A percentile compares a stretch with the other conserved stretches of the same genome.
These are phyloP conservation scores for Timema podura DNA, from an alignment of 2,888 invertebrate species.

Conservation along the genomic window DNA sequence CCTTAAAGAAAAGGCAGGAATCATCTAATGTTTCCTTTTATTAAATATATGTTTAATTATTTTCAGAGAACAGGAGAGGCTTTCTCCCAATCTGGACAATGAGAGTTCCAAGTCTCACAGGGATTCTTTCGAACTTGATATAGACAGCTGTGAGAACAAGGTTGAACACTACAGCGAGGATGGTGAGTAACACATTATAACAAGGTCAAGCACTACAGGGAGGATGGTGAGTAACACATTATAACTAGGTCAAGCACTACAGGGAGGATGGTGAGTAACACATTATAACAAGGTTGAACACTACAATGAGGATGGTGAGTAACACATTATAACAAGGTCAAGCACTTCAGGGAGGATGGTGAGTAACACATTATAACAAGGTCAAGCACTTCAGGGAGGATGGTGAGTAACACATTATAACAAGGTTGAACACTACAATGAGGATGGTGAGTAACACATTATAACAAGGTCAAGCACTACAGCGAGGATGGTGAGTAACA, in stretches of 20 bases:
- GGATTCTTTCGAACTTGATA: slow-evolving; percentile 46
- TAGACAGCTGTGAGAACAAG: slow-evolving; percentile 41
- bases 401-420: slow-evolving; percentile 35
- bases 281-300: slow-evolving; percentile 45
- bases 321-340: too few species aligned
- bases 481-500: slow-evolving; percentile 40
- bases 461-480: slow-evolving; percentile 45
- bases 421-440: too few species aligned
- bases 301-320: slow-evolving; percentile 42
- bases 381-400: slow-evolving; percentile 43
- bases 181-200: slow-evolving; percentile 35
- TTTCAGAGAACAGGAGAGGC: slow-evolving; percentile 45
- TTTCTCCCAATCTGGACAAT: slow-evolving; percentile 46
- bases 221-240: slow-evolving; percentile 8
- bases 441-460: slow-evolving; percentile 19
- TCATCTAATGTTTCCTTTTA: too few species aligned
- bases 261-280: slow-evolving; percentile 15
- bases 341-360: not conserved
- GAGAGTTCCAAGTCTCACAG: slow-evolving; percentile 48
- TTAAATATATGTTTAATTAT: not conserved
- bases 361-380: too few species aligned
- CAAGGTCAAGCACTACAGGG: too few species aligned
- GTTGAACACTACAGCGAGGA: slow-evolving; percentile 43
- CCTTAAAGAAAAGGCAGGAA: too few species aligned
- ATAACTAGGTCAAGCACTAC: too few species aligned